Evolutionary conservation across 1,140 invertebrate genomes (phyloP), one percentile per base, ranked within the genome.

Genomic region (Laodelphax striatellus): DNA sequence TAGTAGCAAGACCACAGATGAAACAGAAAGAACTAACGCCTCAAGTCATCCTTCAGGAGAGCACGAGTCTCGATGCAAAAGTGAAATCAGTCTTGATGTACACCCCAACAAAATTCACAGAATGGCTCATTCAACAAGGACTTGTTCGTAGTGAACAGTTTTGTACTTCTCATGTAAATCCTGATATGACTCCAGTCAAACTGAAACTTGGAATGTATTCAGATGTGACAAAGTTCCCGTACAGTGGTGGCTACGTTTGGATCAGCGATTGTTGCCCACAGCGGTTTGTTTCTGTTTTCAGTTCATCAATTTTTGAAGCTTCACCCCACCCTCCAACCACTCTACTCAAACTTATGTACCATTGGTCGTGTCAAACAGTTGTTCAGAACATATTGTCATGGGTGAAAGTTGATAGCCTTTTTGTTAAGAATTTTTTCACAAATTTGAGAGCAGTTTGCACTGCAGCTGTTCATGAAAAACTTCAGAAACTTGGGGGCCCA

Each of bases 181-280:
- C 64, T 3, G 68, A 69, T 55, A 66, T 75, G 9, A 77, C 73
- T 54, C 78, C 77, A 10, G 57, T 68, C 62, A 85, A 86, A 62
- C 73, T 89, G 0, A 90, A 90, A 70, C 70, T 92, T 77, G 85
- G 85, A 34, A 88, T 90, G 81, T 91, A 90, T 68, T 90, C 85
- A 8, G 89, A 93, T 70, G 82, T 83, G 2, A 79, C 83, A 1
- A 90, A 89, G 64, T 90, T 91, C 70, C 88, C 88, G 0, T 88
- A 85, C 70, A 90, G 87, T 1, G 90, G 88, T 13, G 90, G 90
- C 16, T 93, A 92, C 68, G 89, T 94, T 1, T 93, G 90, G 90
- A 89, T 92, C 63, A 85, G 84, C 1, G 84, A 86, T 53, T 92
- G 89, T 70, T 92, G 90, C 69, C 84, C 87, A 0, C 84, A 85